These are phyloP conservation scores for Leucophora obtusa DNA, from an alignment of 2,888 invertebrate genomes.

Conservation along the genomic window DNA sequence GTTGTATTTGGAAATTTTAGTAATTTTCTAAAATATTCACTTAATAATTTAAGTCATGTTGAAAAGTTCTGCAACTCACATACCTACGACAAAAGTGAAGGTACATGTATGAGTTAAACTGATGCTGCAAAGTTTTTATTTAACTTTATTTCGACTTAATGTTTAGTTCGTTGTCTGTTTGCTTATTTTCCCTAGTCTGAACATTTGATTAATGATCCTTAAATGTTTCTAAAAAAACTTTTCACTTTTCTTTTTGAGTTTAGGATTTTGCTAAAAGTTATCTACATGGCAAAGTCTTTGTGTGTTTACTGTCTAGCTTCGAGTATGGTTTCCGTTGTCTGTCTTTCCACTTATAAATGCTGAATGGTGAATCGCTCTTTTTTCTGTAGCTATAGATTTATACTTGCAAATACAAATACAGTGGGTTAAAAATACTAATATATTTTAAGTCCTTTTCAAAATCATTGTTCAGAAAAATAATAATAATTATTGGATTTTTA, in stretches of 20 bases:
- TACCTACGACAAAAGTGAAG: background rate
- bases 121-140: background rate
- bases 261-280: background rate
- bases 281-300: background rate
- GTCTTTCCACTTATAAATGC: background rate
- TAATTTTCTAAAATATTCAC: background rate
- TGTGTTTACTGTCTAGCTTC: background rate
- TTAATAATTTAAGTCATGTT: background rate
- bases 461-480: too few relatives aligned
- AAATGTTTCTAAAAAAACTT: background rate
- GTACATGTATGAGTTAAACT: background rate
- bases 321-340: constrained; percentile 2
- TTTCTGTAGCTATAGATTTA: background rate
- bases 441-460: too few relatives aligned
- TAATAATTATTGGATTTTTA: too few relatives aligned
- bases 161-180: background rate
- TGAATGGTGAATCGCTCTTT: background rate
- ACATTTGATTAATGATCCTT: constrained; percentile 3
- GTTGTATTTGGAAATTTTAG: background rate
- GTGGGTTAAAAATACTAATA: too few relatives aligned
- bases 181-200: background rate
- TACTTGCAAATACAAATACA: background rate
- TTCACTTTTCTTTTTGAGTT: background rate
- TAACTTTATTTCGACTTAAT: background rate
- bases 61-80: background rate